Base-by-base conservation (phyloP, 2,888 invertebrate genomes). In the Andricus quercusramuli region DNA sequence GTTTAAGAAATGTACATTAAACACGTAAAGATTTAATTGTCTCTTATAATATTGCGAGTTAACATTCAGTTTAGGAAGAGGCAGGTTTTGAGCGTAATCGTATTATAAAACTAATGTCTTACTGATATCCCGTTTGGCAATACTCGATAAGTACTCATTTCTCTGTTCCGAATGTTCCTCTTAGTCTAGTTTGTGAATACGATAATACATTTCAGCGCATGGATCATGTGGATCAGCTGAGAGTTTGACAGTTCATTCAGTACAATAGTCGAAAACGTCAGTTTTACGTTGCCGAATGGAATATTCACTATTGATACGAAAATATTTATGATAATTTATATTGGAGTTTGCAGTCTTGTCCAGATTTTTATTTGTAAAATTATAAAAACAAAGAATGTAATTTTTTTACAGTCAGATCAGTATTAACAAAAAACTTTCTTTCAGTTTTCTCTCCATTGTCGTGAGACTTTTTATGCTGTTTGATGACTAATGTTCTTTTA, bases 391-490 rank as follows among this genome's bases (percentile, higher is more conserved):
- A 44, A 2, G 32, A 22, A 66, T 78, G 76, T 44, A 80, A 56
- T 11, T 22, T 82, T 79, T 59, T 77, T 6, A 83, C 65, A 11
- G 67, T 78, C 17, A 80, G 56, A 22, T 65, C 64, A 37, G 79
- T 8, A 59, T 83, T 70, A n/a, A 66, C 76, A 64, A 83, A 84
- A 47, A 68, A 83, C 65, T 82, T 83, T 68, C 80, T 77, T 32
- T 79, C 76, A n/a, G 83, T 74, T 77, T 83, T 82, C 20, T 78
- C 47, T n/a, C 64, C 44, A 64, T 62, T 65, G 64, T 81, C 81
- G 77, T 84, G 84, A 20, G 81, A 83, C 29, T 79, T 37, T 37
- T 80, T 80, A 44, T 84, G 82, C 25, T 78, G 78, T 22, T 78
- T 13, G 59, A 22, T 17, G 81, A 44, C 81, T 81, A 83, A 41